These are phyloP conservation scores for Bothrops jararaca DNA, from an alignment of 2,113 vertebrate genomes.

Conservation along the genomic window DNA sequence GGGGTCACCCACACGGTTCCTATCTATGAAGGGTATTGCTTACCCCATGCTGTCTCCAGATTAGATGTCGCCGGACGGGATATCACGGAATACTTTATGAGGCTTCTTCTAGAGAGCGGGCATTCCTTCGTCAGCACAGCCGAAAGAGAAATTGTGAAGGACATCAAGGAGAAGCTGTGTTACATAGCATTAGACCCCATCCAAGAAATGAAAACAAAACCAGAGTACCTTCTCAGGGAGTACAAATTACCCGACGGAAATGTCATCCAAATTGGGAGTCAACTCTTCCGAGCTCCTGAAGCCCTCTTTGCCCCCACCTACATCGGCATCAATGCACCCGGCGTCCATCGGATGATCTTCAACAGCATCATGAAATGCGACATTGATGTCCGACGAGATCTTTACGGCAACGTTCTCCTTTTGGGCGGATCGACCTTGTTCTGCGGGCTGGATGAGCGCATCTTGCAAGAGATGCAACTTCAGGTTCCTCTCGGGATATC, in stretches of 20 bases:
- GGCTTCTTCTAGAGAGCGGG: slow-evolving; percentile 55
- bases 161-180: slow-evolving; percentile 69
- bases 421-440: slow-evolving; percentile 55
- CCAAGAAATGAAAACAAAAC: slow-evolving; percentile 17
- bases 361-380: slow-evolving; percentile 54
- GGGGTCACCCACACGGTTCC: slow-evolving; percentile 61
- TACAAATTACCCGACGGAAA: slow-evolving; percentile 57
- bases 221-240: slow-evolving; percentile 33
- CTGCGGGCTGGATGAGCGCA: slow-evolving; percentile 58
- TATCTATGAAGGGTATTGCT: slow-evolving; percentile 63
- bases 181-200: slow-evolving; percentile 51
- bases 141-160: slow-evolving; percentile 47
- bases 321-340: slow-evolving; percentile 44
- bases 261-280: slow-evolving; percentile 33
- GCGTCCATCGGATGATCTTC: slow-evolving; percentile 49
- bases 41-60: slow-evolving; percentile 57
- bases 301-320: slow-evolving; percentile 48
- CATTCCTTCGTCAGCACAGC: slow-evolving; percentile 50
- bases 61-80: slow-evolving; percentile 59
- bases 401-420: slow-evolving; percentile 58
- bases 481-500: slow-evolving; percentile 38
- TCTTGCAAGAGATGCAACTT: slow-evolving; percentile 60
- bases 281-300: slow-evolving; percentile 58
- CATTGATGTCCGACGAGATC: slow-evolving; percentile 38
- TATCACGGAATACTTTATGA: slow-evolving; percentile 59